Evolutionary conservation across 92 coral and sea anemone species (phyloP).

Genomic region (Epizoanthus illoricatus): DNA sequence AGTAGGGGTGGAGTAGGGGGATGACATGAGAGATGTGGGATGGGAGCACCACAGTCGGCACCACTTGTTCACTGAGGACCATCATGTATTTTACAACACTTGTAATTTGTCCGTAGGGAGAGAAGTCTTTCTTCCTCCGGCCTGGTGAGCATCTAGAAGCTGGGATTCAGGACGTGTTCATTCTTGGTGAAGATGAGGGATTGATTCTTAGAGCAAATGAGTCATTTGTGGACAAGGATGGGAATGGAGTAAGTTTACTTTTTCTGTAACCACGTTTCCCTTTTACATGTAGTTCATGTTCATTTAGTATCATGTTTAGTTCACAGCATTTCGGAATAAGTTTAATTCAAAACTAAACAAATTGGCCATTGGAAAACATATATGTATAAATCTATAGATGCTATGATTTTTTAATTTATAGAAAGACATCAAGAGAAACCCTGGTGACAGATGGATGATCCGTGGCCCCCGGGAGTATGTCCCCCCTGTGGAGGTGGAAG

Average conservation of each 20-base stretch:
- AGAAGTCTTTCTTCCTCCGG: slow-evolving; percentile 86
- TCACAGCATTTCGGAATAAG: no score
- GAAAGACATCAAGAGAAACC: slow-evolving; percentile 69
- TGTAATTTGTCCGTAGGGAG: slow-evolving; percentile 62
- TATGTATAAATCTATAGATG: background rate
- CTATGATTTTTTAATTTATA: background rate
- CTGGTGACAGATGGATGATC: slow-evolving; percentile 99
- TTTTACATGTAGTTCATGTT: background rate
- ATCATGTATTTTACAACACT: background rate
- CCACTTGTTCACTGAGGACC: no score
- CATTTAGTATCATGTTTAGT: background rate
- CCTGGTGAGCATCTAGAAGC: slow-evolving; percentile 94
- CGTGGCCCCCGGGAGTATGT: slow-evolving; percentile 99
- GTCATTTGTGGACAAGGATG: slow-evolving; percentile 76
- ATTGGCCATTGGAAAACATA: background rate
- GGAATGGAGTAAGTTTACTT: slow-evolving; percentile 51
- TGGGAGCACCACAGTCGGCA: no score
- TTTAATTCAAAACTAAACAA: no score
- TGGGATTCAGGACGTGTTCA: slow-evolving; percentile 92
- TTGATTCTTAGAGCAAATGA: slow-evolving; percentile 91
- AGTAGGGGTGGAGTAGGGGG: no score
- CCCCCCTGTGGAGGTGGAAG: slow-evolving; percentile 97
- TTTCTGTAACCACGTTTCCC: background rate
- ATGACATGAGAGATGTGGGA: no score
- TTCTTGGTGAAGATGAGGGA: slow-evolving; percentile 98